phyloP scores from a whole-genome alignment of 2,113 vertebrate species.

The Centropus unirufus region DNA sequence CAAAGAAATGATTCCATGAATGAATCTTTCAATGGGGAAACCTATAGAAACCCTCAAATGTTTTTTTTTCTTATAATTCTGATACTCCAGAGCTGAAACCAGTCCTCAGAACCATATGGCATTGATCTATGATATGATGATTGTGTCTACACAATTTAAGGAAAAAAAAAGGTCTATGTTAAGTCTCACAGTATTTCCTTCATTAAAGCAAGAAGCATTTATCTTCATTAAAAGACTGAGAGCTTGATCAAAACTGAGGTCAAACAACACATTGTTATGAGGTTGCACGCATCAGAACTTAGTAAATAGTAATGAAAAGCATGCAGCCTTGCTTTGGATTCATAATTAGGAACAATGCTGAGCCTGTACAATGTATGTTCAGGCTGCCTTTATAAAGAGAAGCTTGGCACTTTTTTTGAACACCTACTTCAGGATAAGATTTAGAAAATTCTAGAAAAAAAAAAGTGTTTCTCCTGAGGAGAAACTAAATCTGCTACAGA shows the following conservation, averaged over 20 bases:
- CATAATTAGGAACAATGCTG: background rate
- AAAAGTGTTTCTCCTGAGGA: background rate
- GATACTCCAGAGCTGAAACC: background rate
- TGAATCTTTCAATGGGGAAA: background rate
- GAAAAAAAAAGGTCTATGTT: background rate
- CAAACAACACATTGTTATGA: background rate
- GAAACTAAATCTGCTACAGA: background rate
- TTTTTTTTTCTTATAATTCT: background rate
- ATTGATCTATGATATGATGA: background rate
- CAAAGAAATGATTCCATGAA: background rate
- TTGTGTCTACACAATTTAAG: background rate
- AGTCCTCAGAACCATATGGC: background rate
- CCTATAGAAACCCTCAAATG: background rate
- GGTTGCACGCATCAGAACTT: background rate
- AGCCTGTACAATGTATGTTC: fast-evolving
- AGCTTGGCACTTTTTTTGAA: background rate
- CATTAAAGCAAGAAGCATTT: background rate
- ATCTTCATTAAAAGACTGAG: background rate
- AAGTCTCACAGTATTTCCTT: background rate
- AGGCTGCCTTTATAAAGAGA: background rate
- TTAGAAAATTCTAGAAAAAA: background rate
- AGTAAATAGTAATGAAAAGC: background rate
- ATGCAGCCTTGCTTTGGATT: background rate
- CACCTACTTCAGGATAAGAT: background rate
- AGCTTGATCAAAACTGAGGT: background rate